These are phyloP conservation scores for Chrysolina americana DNA, from an alignment of 2,888 invertebrate species.

Conservation along the genomic window DNA sequence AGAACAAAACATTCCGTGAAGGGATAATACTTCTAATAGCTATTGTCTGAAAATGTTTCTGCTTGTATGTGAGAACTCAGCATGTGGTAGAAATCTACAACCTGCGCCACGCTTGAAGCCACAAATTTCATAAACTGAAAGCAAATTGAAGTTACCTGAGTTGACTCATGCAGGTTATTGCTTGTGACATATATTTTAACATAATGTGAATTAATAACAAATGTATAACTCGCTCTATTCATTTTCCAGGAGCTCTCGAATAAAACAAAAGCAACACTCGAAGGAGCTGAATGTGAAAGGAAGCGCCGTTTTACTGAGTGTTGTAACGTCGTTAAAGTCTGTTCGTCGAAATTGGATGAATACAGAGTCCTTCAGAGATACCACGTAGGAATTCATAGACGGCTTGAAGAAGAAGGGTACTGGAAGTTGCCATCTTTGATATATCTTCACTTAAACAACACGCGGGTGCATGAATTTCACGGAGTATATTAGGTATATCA, in stretches of 20 bases:
- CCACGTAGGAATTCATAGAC: not conserved
- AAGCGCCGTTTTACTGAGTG: constrained; percentile 7
- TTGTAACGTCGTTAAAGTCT: constrained; percentile 3
- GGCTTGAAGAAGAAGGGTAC: not conserved
- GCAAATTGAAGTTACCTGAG: constrained; percentile 29
- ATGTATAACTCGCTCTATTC: constrained; percentile 26
- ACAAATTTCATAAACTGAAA: constrained; percentile 31
- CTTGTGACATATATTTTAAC: constrained; percentile 28
- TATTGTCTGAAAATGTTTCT: constrained; percentile 28
- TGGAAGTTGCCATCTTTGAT: not conserved
- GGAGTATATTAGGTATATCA: no score
- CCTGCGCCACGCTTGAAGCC: constrained; percentile 23
- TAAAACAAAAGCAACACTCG: constrained; percentile 18
- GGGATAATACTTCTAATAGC: constrained; percentile 31
- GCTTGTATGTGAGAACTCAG: constrained; percentile 30
- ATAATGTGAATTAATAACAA: constrained; percentile 27
- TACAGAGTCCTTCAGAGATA: not conserved
- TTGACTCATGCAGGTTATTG: constrained; percentile 29
- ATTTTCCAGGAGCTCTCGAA: constrained; percentile 16
- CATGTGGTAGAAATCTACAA: constrained; percentile 25
- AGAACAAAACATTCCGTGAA: constrained; percentile 21
- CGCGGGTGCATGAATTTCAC: no score
- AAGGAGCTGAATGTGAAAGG: constrained; percentile 12
- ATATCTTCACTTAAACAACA: no score
- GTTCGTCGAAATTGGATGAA: constrained; percentile 12